phyloP scores from a whole-genome alignment of 2,113 vertebrate species.

The Peromyscus californicus region DNA sequence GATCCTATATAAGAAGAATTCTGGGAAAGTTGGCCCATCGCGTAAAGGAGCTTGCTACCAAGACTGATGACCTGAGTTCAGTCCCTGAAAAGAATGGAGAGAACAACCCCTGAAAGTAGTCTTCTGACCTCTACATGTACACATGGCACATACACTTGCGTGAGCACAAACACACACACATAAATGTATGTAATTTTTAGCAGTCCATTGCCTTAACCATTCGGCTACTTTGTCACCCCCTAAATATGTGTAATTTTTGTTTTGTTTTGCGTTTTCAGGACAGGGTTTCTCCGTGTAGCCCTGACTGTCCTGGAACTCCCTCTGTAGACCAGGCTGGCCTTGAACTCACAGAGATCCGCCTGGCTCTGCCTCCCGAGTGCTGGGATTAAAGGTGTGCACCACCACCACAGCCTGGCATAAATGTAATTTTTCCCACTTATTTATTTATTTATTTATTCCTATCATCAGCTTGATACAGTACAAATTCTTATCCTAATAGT shows the following conservation, averaged over 20 bases:
- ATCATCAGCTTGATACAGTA: too few relatives aligned
- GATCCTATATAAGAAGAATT: too few relatives aligned
- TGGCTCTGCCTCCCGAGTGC: not conserved
- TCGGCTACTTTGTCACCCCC: not conserved
- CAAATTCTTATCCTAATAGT: too few relatives aligned
- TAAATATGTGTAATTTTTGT: not conserved
- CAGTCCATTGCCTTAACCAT: not conserved
- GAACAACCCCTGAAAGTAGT: not conserved
- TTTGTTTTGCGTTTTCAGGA: not conserved
- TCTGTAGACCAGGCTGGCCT: not conserved
- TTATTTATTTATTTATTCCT: too few relatives aligned
- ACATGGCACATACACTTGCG: not conserved
- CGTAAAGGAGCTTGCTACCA: not conserved
- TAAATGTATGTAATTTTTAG: not conserved
- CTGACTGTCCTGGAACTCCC: not conserved
- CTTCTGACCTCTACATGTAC: not conserved
- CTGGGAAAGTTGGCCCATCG: not conserved
- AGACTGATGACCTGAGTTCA: not conserved
- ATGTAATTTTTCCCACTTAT: too few relatives aligned
- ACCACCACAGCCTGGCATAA: not conserved
- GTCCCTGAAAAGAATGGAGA: not conserved
- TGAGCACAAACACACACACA: too few relatives aligned
- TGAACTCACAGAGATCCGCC: not conserved
- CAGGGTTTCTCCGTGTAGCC: not conserved
- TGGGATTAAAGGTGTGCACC: not conserved